Evolutionary conservation across 64 coral and sea anemone genomes (phyloP), one percentile per base, ranked within the genome.

Genomic region (Pocillopora damicornis): DNA sequence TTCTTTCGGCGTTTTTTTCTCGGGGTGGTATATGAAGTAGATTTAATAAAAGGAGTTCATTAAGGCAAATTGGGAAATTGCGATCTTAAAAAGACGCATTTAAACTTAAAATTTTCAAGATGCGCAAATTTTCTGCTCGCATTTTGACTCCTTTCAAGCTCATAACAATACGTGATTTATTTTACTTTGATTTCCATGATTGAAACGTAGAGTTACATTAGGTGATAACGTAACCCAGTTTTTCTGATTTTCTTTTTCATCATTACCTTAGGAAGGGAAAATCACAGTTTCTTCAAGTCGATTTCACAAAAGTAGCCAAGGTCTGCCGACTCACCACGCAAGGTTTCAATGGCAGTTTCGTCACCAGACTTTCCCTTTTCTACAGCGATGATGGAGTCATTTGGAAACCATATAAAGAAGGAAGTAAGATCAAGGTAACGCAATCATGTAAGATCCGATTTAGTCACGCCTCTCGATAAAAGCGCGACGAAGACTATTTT

Each of bases 301-400:
- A 92, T 34, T 96, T 86, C 51, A 35, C 90, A 26, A 58, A 58
- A 18, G 75, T 60, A 58, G 80, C 86, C 58, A 89, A 87, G 63
- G 89, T 96, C 68, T 61, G 60, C n/a, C 76, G 94, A 16, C 12
- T 96, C 7, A n/a, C 75, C 17, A 87, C 76, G 1, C 88, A 96
- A 80, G 90, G 90, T 17, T 16, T 23, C 2, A 59, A 64, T 16
- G 25, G 79, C 9, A 61, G 6, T 18, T 76, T 75, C 60, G 77
- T 90, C 9, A 92, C 76, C n/a, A 74, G 78, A 37, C 23, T 92
- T 15, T 65, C 59, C 13, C 72, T 92, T 15, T 92, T 80, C 18
- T 87, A 86, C 82, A 92, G 90, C 61, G 90, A 92, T 15, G 89
- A 96, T 62, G 94, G 94, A 12, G 66, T 57, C 0, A 75, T 63